A percentile compares a stretch with the other conserved stretches of the same genome.
These are phyloP conservation scores for Hydrocynus forskahlii DNA, from an alignment of 2,797 vertebrate genomes.

Conservation along the genomic window DNA sequence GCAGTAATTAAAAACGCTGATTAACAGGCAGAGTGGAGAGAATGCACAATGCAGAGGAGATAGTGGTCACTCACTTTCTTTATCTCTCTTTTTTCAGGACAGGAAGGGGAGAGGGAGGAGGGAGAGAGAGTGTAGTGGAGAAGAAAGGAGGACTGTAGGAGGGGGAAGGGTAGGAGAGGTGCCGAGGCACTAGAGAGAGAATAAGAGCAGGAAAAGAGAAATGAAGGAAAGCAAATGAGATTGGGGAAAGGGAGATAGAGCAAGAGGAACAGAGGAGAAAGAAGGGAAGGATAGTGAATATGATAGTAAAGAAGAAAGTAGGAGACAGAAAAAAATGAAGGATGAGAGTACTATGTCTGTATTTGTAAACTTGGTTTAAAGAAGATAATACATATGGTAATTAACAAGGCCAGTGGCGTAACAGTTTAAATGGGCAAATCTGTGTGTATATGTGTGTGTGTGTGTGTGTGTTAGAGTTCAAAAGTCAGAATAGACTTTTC, in stretches of 20 bases:
- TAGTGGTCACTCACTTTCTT: slow-evolving; percentile 72
- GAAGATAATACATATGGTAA: slow-evolving; percentile 78
- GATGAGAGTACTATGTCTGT: slow-evolving; percentile 62
- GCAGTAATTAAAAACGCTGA: slow-evolving; percentile 80
- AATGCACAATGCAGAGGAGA: slow-evolving; percentile 70
- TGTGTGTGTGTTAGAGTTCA: not conserved
- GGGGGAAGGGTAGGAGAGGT: slow-evolving; percentile 28
- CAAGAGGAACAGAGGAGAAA: not conserved
- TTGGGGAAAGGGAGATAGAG: not conserved
- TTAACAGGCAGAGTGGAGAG: slow-evolving; percentile 78
- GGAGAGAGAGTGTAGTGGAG: slow-evolving; percentile 38
- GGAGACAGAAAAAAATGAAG: not conserved
- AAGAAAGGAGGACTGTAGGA: slow-evolving; percentile 58
- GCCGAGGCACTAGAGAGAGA: not conserved
- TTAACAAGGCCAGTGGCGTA: slow-evolving; percentile 58
- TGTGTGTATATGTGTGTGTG: slow-evolving; percentile 29
- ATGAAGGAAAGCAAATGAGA: not conserved
- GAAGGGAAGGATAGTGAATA: not conserved
- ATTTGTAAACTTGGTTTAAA: slow-evolving; percentile 80
- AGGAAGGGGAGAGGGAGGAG: slow-evolving; percentile 63
- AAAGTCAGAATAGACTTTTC: not conserved
- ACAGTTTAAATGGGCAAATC: slow-evolving; percentile 44
- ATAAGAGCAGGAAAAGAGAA: not conserved
- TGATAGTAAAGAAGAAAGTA: not conserved
- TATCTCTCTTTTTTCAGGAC: slow-evolving; percentile 78